Conservation (phyloP, 2,888 invertebrate species). For the Lycocerus yunnanus region DNA sequence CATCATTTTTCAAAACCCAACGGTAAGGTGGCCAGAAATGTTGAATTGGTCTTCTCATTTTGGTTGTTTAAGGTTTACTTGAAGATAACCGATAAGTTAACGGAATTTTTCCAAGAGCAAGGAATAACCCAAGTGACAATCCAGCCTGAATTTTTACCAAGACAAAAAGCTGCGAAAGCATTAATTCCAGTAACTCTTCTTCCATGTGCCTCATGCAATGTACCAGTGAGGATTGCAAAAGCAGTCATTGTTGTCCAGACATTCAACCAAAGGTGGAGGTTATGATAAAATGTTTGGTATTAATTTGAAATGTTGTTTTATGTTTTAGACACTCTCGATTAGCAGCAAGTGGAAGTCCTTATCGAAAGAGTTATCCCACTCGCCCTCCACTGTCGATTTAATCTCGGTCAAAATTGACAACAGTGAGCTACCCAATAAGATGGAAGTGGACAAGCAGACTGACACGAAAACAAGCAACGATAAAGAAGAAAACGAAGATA, state of each 20-base stretch:
- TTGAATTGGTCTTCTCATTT: neutral
- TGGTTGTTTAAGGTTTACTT: conserved; percentile 56
- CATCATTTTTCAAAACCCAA: conserved; percentile 71
- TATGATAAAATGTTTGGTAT: neutral
- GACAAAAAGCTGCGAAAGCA: conserved; percentile 41
- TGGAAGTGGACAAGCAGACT: neutral
- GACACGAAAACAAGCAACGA: neutral
- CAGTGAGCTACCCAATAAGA: conserved; percentile 3
- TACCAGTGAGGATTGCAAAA: conserved; percentile 52
- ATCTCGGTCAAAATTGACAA: conserved; percentile 13
- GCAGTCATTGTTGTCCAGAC: conserved; percentile 54
- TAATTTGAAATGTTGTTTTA: neutral
- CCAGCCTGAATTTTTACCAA: conserved; percentile 78
- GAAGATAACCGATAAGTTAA: conserved; percentile 65
- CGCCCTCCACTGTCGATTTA: conserved; percentile 7
- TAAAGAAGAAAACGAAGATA: neutral
- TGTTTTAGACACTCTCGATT: conserved; percentile 3
- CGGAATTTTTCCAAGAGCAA: conserved; percentile 76
- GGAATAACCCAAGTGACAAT: conserved; percentile 85
- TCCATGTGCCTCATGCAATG: conserved; percentile 55
- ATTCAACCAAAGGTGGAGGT: conserved; percentile 7
- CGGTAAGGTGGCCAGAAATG: conserved; percentile 49
- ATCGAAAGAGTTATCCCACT: conserved; percentile 5
- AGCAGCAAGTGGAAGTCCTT: conserved; percentile 17
- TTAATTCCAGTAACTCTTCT: conserved; percentile 39